These are phyloP conservation scores for Drosophila orosa DNA, from an alignment of 1,140 invertebrate genomes.

Conservation along the genomic window DNA sequence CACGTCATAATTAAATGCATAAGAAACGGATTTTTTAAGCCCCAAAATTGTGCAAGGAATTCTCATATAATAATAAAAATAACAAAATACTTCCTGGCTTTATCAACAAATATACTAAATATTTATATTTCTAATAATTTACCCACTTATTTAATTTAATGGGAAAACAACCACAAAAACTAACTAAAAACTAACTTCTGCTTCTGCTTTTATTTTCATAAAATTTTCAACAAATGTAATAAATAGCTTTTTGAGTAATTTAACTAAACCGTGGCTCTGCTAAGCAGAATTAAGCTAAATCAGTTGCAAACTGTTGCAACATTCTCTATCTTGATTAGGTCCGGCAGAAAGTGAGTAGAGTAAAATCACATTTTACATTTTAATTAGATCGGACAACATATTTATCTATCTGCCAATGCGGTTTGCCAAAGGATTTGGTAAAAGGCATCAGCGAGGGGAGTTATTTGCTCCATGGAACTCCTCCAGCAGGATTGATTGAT, in stretches of 20 bases:
- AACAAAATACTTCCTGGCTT: not conserved
- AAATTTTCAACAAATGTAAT: not conserved
- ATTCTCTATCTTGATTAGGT: constrained; percentile 6
- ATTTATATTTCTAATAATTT: not conserved
- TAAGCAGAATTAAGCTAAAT: not conserved
- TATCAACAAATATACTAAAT: not conserved
- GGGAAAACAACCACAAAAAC: not conserved
- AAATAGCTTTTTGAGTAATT: too few species aligned
- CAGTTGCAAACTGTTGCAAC: constrained; percentile 1
- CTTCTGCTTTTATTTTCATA: not conserved
- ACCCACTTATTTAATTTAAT: not conserved
- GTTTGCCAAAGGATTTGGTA: constrained; percentile 9
- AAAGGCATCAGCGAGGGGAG: constrained; percentile 14
- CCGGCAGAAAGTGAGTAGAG: not conserved
- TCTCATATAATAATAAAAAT: not conserved
- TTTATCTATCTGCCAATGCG: constrained; percentile 11
- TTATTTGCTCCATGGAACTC: not conserved
- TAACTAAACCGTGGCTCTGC: not conserved
- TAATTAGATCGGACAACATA: constrained; percentile 29
- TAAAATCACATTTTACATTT: constrained; percentile 18
- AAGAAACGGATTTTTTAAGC: not conserved
- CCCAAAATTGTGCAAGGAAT: not conserved
- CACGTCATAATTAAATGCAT: not conserved
- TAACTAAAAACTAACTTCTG: not conserved
- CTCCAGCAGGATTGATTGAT: not conserved